Percentiles rank a stretch among this genome's conserved stretches.
These are phyloP conservation scores for Hypotaenidia okinawae DNA, from an alignment of 2,797 vertebrate genomes.

Conservation along the genomic window DNA sequence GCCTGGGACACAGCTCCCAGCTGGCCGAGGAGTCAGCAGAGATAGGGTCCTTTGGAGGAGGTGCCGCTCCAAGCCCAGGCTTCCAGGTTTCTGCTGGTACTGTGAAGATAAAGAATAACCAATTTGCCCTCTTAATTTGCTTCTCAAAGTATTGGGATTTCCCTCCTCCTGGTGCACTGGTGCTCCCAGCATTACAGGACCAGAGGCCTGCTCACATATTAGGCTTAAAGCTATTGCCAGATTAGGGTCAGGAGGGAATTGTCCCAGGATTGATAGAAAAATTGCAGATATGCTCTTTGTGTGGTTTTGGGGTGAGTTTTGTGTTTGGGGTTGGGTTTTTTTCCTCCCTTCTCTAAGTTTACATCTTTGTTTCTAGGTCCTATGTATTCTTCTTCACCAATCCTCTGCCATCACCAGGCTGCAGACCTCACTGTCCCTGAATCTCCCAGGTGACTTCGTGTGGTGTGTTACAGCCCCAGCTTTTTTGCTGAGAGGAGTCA, in stretches of 20 bases:
- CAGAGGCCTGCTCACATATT: constrained; percentile 21
- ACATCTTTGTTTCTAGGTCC: neutral
- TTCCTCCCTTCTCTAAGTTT: neutral
- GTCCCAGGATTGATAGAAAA: constrained; percentile 27
- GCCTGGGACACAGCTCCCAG: neutral
- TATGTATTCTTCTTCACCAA: neutral
- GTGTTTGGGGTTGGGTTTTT: neutral
- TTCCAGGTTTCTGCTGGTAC: neutral
- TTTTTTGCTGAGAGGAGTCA: neutral
- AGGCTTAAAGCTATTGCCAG: constrained; percentile 20
- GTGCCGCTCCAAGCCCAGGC: neutral
- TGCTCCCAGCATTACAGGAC: neutral
- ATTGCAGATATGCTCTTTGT: neutral
- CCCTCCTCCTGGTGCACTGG: neutral
- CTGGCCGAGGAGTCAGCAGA: neutral
- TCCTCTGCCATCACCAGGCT: neutral
- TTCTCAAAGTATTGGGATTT: neutral
- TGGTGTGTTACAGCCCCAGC: neutral
- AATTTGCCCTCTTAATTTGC: neutral
- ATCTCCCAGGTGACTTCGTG: neutral
- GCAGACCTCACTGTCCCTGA: neutral
- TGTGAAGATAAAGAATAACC: neutral
- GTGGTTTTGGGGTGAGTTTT: neutral
- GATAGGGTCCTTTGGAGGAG: neutral
- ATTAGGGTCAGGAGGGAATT: constrained; percentile 68